Conservation (phyloP, 2,797 vertebrate species). For the Peromyscus melanophrys region DNA sequence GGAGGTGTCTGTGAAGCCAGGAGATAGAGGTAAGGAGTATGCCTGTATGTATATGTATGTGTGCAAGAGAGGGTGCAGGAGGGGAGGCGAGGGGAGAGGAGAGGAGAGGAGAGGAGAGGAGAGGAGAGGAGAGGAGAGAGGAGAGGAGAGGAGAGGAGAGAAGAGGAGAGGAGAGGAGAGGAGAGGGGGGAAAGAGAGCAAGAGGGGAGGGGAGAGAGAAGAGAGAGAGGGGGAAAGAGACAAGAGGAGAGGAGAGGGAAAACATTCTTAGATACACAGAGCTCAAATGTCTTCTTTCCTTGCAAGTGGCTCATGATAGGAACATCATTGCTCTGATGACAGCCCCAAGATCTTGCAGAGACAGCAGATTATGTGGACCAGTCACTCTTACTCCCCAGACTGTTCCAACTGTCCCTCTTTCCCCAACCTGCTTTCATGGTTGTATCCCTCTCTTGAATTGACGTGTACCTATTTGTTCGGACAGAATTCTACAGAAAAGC, state of each 20-base stretch:
- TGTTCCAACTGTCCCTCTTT: not conserved
- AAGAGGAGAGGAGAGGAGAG: no score
- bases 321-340: not conserved
- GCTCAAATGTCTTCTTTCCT: not conserved
- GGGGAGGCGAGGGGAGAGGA: accelerated
- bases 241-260: not conserved
- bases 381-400: not conserved
- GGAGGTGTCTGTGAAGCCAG: not conserved
- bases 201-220: not conserved
- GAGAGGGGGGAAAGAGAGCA: not conserved
- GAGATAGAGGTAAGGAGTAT: not conserved
- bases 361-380: not conserved
- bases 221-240: no score
- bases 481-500: not conserved
- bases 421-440: not conserved
- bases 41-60: not conserved
- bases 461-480: not conserved
- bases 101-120: not conserved
- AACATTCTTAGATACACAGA: not conserved
- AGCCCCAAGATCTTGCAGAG: not conserved
- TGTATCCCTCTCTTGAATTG: not conserved
- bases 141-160: not conserved
- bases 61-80: not conserved
- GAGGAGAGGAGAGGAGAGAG: accelerated
- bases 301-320: not conserved